Percentiles rank a stretch among this genome's conserved stretches.
Conservation (phyloP, 1,140 invertebrate species). For the Lasioglossum baleicum region DNA sequence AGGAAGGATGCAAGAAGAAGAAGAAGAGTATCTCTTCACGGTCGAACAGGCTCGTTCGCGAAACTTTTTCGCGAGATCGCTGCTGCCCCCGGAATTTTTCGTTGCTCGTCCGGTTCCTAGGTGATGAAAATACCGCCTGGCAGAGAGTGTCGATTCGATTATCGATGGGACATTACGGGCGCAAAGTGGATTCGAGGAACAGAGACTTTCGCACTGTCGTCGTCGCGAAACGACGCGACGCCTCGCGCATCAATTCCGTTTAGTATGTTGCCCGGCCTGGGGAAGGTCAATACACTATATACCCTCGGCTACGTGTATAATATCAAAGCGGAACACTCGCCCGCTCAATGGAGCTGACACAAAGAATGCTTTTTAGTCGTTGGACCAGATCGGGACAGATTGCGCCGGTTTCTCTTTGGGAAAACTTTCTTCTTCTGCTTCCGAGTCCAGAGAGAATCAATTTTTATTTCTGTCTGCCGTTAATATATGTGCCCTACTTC, state of each 20-base stretch:
- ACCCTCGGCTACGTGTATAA: background rate
- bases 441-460: background rate
- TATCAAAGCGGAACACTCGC: background rate
- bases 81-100: background rate
- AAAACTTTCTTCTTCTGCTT: background rate
- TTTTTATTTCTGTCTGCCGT: background rate
- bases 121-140: too few relatives aligned
- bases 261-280: conserved; percentile 4
- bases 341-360: background rate
- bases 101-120: too few relatives aligned
- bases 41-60: background rate
- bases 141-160: background rate
- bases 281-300: background rate
- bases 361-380: background rate
- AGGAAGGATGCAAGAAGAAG: too few relatives aligned
- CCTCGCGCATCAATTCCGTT: conserved; percentile 16
- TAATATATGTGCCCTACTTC: too few relatives aligned
- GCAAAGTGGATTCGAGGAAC: background rate
- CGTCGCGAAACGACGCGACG: conserved; percentile 6
- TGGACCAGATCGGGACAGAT: background rate
- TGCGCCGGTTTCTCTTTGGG: background rate
- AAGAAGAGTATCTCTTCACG: conserved; percentile 25
- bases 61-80: background rate
- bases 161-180: background rate
- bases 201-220: background rate